Base-by-base conservation (phyloP, 2,888 invertebrate species). In the Nemotelus pantherinus region DNA sequence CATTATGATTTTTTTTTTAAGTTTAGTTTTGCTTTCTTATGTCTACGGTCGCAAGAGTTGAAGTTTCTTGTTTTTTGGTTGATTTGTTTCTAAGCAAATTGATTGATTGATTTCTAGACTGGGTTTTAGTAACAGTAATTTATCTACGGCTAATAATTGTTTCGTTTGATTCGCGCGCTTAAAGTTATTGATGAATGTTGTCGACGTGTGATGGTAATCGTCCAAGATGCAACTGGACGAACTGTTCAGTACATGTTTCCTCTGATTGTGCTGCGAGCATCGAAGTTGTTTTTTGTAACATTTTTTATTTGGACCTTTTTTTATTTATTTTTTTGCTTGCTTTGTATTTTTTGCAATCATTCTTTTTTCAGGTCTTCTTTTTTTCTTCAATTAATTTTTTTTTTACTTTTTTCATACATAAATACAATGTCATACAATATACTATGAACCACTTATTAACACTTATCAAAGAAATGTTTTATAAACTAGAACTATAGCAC, bases 21-120 rank as follows among this genome's bases (percentile, higher is more conserved):
- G 39, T 71, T 43, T 63, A 70, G 25, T 57, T 79, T 80, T 79
- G 79, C 78, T 79, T 79, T 78, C 78, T 79, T 79, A 77, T 74
- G 63, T 77, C 78, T 79, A 79, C 55, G 75, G 67, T 77, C 68
- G 25, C 25, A 25, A 25, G 60, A 64, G 60, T 74, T 79, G 76
- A 64, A 63, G 58, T 64, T 77, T 57, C 25, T 25, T 25, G 25
- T 25, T 25, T 25, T 25, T 25, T 25, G 25, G 25, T 25, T 25
- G 25, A 25, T 25, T 9, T 55, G 65, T 48, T 68, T 68, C n/a
- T 63, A 63, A 25, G 25, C 25, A 25, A 25, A 25, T 25, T 25
- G 25, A 25, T 25, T 25, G 25, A 25, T 25, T 25, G 25, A 25
- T 25, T 25, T 25, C 25, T 25, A 25, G 25, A 25, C 25, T 25